Base-by-base conservation (phyloP, 2,797 vertebrate genomes). In the Acomys russatus region DNA sequence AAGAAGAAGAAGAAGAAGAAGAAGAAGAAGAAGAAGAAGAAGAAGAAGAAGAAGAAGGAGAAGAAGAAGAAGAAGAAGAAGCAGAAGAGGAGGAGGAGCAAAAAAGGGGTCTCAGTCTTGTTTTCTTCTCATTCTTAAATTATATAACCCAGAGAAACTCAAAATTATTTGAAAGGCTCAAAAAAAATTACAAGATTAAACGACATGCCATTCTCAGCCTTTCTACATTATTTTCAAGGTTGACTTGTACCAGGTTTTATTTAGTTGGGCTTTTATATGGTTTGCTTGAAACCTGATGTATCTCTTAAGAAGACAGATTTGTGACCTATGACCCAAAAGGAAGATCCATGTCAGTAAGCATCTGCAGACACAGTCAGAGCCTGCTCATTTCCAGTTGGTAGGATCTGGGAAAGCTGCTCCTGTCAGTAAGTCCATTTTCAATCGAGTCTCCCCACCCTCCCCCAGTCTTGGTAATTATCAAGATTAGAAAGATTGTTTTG, bases 71-170 rank as follows among this genome's bases (percentile, higher is more conserved):
- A 44, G 44, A 44, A 44, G 4, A 35, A 18, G 33, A 89, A 30
- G n/a, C n/a, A n/a, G n/a, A n/a, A n/a, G n/a, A n/a, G n/a, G n/a
- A n/a, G n/a, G n/a, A n/a, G n/a, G n/a, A 94, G 20, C 44, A 87
- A 95, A 83, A 80, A 68, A 92, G 73, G 90, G 94, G 93, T 92
- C 82, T 94, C 90, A 92, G 77, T 77, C 91, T 94, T 92, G 23
- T 94, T 97, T 94, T 71, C 70, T 94, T 88, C 93, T 87, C 56
- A 63, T 92, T 93, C 96, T 97, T 96, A 96, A 96, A 97, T 96
- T 78, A 97, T 77, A 85, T 91, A 97, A 97, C 49, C 82, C 83
- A 73, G 95, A 90, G 94, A 98, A 97, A 94, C 78, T 92, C 85
- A 25, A 74, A 94, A 87, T 76, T 79, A 94, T 90, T 74, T 68